Evolutionary conservation across 1,140 invertebrate species (phyloP), one percentile per base, ranked within the genome.

Genomic region (Hycleus cichorii): DNA sequence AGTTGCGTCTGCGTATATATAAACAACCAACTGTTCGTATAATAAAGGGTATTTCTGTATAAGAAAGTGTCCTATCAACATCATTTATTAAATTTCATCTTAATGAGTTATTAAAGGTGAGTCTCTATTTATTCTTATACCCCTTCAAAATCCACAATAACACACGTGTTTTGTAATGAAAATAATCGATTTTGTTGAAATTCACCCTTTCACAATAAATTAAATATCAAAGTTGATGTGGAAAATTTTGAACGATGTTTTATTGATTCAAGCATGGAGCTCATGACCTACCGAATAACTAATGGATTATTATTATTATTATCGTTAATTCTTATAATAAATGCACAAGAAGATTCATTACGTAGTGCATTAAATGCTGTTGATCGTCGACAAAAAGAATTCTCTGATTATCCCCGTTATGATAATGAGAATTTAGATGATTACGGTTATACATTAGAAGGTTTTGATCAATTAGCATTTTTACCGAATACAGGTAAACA

Each of bases 341-440:
- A 9, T 38, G 52, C 44, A 39, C 67, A 69, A 57, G 74, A 74
- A 47, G 75, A 78, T 24, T 76, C 75, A 0, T 43, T 79, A 5
- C 67, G 64, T 44, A 73, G 71, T 48, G 77, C 76, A 3, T 62
- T 78, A 50, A 72, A 75, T 39, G 75, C 74, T 3, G 66, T 77
- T 25, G 69, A 73, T n/a, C 72, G 76, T 52, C 77, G 77, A 25
- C 76, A 78, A 58, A 68, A 71, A 55, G 66, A 72, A 44, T 58
- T 68, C 9, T 54, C 55, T 25, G 63, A 66, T 10, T 56, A 50
- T 50, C 47, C 44, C 32, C 42, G 48, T 18, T 65, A 64, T 50
- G 58, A 67, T 46, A 62, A 66, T 10, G 57, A 63, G 38, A 50
- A 51, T 53, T 42, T 48, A 49, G 54, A 57, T n/a, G 62, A 68